Base-by-base conservation (phyloP, 1,140 invertebrate species). In the Sesamia nonagrioides region DNA sequence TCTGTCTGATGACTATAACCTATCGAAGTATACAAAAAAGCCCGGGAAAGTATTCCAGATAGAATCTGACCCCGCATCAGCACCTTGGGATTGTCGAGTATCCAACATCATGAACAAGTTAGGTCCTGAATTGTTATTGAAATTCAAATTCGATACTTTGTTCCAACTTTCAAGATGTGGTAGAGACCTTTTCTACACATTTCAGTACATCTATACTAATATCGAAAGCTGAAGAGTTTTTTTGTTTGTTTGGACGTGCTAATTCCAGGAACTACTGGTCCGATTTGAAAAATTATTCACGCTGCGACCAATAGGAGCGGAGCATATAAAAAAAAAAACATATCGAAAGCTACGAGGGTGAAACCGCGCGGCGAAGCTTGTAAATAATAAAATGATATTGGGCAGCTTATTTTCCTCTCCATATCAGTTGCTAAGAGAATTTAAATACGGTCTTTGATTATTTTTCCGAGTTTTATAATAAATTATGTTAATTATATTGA, bases 71-170 rank as follows among this genome's bases (percentile, higher is more conserved):
- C 77, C 80, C 52, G 60, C 74, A 42, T 63, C 17, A 60, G 81
- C 76, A 18, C 71, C 76, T 7, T 50, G 77, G 18, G 79, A 83
- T 60, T 77, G 63, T 40, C 61, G 66, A 76, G 58, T 83, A 42
- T 27, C 82, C 11, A 81, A 79, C 50, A 81, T 83, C n/a, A 33
- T 84, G 0, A 79, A 77, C 21, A 72, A 72, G 69, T 17, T 82
- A 6, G 77, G 72, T n/a, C 8, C 40, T 1, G 52, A 71, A 11
- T 27, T 79, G 4, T 0, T 76, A 7, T 66, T 75, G 27, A 66
- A 79, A 56, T 77, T 75, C 48, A 54, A n/a, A n/a, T n/a, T n/a
- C n/a, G 40, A 2, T 79, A 82, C 13, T 27, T 40, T 15, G 72
- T 74, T 9, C 17, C 54, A 13, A 42, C 35, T 54, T 63, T 63